These are phyloP conservation scores for Lepidocolaptes lacrymiger DNA, from an alignment of 2,797 vertebrate genomes.

Conservation along the genomic window DNA sequence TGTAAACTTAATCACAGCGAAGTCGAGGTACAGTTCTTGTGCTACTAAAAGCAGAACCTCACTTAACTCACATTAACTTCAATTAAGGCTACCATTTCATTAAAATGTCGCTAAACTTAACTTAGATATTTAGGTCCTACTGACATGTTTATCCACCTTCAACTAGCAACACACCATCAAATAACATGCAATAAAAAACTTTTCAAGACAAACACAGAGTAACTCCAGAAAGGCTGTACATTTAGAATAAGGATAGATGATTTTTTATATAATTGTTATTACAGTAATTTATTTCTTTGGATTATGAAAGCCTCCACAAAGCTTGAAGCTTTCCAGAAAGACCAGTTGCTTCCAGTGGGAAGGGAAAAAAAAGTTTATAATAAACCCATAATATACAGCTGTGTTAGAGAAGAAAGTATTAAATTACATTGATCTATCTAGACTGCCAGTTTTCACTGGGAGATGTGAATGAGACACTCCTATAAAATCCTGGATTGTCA, in stretches of 20 bases:
- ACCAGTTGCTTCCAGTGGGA: background rate
- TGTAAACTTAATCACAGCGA: background rate
- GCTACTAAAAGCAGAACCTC: background rate
- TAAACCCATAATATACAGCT: background rate
- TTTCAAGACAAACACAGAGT: background rate
- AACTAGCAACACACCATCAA: background rate
- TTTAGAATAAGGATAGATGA: background rate
- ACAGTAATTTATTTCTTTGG: background rate
- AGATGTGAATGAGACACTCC: background rate
- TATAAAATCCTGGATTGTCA: background rate
- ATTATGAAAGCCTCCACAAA: background rate
- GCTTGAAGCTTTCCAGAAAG: background rate
- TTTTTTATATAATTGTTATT: background rate
- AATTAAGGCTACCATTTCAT: background rate
- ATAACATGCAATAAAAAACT: background rate
- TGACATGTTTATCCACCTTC: background rate
- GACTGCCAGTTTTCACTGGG: background rate
- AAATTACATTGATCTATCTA: background rate
- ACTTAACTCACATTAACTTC: background rate
- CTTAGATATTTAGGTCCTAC: background rate
- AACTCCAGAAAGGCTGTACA: background rate
- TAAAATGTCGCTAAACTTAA: background rate
- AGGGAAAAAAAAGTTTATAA: fast-evolving
- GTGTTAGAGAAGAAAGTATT: background rate
- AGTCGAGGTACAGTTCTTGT: background rate